These are phyloP conservation scores for Coelinius sp. DNA, from an alignment of 2,888 invertebrate species.

Conservation along the genomic window DNA sequence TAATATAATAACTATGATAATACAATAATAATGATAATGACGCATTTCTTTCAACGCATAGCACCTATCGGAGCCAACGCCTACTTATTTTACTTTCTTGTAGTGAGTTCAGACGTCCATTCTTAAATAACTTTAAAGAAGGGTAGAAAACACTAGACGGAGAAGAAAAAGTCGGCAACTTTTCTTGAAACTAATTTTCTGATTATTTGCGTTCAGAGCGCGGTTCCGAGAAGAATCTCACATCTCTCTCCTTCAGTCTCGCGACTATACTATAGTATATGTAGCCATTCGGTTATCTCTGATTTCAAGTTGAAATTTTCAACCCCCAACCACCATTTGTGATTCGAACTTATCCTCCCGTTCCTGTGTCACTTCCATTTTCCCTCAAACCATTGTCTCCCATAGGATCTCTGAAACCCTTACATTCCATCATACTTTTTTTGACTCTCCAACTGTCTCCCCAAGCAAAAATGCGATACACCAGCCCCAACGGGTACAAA, in stretches of 20 bases:
- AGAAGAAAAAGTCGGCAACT: neutral
- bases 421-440: neutral
- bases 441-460: constrained; percentile 26
- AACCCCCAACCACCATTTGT: constrained; percentile 4
- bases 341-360: neutral
- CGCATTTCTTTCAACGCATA: too few relatives aligned
- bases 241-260: constrained; percentile 43
- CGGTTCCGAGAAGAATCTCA: constrained; percentile 38
- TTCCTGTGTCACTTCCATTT: constrained; percentile 21
- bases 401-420: constrained; percentile 34
- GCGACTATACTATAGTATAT: constrained; percentile 33
- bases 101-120: constrained; percentile 40
- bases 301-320: too few relatives aligned
- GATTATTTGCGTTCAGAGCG: constrained; percentile 57
- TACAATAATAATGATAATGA: too few relatives aligned
- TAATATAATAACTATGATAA: too few relatives aligned
- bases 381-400: constrained; percentile 41
- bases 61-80: too few relatives aligned
- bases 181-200: constrained; percentile 55
- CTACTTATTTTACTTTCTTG: constrained; percentile 42
- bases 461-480: constrained; percentile 16
- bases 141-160: constrained; percentile 4
- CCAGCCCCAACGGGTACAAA: constrained; percentile 57
- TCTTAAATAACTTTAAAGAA: neutral
- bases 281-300: constrained; percentile 11